phyloP scores from a whole-genome alignment of 2,113 vertebrate genomes.

The Notarius lentiginosus region DNA sequence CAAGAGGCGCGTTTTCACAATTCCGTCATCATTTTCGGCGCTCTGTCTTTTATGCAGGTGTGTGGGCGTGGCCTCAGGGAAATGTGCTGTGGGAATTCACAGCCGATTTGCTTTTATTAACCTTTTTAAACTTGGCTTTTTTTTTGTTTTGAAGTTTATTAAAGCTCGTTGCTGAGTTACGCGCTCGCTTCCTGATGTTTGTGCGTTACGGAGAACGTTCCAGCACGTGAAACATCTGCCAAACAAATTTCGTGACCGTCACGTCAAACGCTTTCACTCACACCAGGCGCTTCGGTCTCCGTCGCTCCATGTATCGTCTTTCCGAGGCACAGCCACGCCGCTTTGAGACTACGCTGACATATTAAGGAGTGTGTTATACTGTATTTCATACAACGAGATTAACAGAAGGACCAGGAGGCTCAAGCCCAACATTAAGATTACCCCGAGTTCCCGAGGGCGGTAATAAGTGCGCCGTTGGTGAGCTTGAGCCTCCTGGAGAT shows the following conservation, averaged over 20 bases:
- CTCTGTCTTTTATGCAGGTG: neutral
- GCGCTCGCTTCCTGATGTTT: too few relatives aligned
- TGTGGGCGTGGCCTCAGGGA: neutral
- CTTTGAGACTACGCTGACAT: slow-evolving; percentile 14
- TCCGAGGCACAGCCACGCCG: neutral
- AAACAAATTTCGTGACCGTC: too few relatives aligned
- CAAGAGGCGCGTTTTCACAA: neutral
- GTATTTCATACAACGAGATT: neutral
- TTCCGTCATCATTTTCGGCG: neutral
- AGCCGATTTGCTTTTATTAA: neutral
- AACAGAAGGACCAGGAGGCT: neutral
- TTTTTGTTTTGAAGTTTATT: too few relatives aligned
- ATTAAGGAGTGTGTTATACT: slow-evolving; percentile 38
- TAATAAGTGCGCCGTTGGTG: neutral
- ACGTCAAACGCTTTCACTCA: too few relatives aligned
- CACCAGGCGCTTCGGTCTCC: too few relatives aligned
- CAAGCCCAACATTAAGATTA: neutral
- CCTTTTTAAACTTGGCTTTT: too few relatives aligned
- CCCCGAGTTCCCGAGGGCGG: neutral
- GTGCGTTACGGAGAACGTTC: too few relatives aligned
- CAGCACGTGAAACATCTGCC: too few relatives aligned
- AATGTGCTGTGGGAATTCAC: neutral
- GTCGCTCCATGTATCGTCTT: neutral
- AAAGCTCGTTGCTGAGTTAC: too few relatives aligned
- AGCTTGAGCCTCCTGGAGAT: neutral